A percentile compares a stretch with the other conserved stretches of the same genome.
These are phyloP conservation scores for Branchellion lobata DNA, from an alignment of 2,888 invertebrate species.

Conservation along the genomic window DNA sequence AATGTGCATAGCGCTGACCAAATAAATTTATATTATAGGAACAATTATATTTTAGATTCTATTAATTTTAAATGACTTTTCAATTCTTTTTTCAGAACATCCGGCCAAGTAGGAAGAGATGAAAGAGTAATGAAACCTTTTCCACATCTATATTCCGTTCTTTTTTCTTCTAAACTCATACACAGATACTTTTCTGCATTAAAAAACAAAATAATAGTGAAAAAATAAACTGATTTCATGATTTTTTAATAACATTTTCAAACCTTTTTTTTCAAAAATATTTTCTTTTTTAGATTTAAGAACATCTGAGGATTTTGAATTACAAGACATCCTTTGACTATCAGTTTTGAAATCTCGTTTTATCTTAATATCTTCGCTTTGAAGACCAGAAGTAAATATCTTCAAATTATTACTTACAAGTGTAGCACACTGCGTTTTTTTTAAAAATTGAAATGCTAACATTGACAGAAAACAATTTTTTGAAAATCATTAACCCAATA, in stretches of 20 bases:
- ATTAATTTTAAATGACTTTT: no score
- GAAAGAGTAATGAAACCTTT: slow-evolving; percentile 54
- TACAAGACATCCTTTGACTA: no score
- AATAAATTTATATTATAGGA: neutral
- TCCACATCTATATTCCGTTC: slow-evolving; percentile 57
- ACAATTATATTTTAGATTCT: neutral
- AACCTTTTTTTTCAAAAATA: slow-evolving; percentile 32
- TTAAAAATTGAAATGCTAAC: no score
- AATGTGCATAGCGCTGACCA: no score
- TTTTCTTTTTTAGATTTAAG: neutral
- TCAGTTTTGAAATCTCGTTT: no score
- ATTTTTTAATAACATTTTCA: slow-evolving; percentile 40
- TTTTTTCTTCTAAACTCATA: slow-evolving; percentile 57
- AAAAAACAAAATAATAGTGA: neutral
- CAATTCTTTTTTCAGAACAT: slow-evolving; percentile 35
- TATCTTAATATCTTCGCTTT: no score
- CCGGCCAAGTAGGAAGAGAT: slow-evolving; percentile 56
- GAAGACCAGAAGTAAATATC: no score
- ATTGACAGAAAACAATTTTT: no score
- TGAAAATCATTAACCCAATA: no score
- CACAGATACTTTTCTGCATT: slow-evolving; percentile 55
- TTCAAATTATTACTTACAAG: no score
- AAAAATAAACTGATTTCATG: neutral
- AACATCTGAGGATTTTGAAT: neutral
- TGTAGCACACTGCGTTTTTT: no score